Percentiles rank a stretch among this genome's conserved stretches.
These are phyloP conservation scores for Clamator glandarius DNA, from an alignment of 2,797 vertebrate species.

Conservation along the genomic window DNA sequence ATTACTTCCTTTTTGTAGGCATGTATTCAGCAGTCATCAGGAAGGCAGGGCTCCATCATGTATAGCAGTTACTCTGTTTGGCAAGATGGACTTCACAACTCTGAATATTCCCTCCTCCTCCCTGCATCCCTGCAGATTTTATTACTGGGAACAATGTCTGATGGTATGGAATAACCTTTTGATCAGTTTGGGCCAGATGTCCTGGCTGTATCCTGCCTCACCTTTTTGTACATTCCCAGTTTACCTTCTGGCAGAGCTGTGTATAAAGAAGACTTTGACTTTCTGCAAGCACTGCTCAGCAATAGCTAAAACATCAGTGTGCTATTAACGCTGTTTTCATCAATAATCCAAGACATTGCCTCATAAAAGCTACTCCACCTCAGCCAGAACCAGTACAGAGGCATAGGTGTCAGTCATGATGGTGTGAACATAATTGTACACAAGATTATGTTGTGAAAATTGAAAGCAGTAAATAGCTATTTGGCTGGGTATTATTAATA, in stretches of 20 bases:
- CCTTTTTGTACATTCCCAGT: neutral
- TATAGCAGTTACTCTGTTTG: accelerated
- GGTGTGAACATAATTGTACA: neutral
- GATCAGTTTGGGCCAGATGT: neutral
- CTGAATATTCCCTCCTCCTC: accelerated
- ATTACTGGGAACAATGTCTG: accelerated
- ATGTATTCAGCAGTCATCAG: neutral
- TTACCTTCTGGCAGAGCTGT: accelerated
- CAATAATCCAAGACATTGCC: neutral
- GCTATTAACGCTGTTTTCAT: neutral
- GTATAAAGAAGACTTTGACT: neutral
- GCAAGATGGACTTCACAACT: accelerated
- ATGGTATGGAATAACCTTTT: accelerated
- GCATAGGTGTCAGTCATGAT: neutral
- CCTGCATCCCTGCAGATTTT: neutral
- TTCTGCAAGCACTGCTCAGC: neutral
- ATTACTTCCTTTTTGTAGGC: accelerated
- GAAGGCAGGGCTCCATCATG: accelerated
- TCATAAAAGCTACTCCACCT: neutral
- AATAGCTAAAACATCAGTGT: neutral
- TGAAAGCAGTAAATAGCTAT: neutral
- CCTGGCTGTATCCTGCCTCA: neutral
- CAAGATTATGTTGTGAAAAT: neutral
- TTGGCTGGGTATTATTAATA: neutral
- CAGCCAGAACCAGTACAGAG: neutral